Evolutionary conservation across 2,888 invertebrate genomes (phyloP).

Genomic region (Crematogaster levior): DNA sequence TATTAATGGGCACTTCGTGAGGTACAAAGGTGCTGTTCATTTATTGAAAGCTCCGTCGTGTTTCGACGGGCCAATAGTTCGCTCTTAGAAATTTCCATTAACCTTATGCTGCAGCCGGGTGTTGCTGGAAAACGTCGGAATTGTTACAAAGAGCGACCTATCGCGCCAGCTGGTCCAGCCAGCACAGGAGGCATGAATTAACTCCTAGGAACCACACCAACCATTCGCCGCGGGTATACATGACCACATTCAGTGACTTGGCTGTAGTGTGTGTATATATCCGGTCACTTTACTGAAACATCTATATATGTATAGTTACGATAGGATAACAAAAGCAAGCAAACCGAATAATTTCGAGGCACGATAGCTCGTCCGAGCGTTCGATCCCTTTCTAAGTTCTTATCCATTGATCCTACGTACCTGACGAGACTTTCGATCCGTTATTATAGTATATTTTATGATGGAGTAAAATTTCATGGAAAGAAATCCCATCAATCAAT

Average conservation of each 20-base stretch:
- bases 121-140: conserved; percentile 63
- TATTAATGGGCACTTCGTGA: conserved; percentile 28
- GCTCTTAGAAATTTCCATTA: conserved; percentile 71
- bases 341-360: conserved; percentile 32
- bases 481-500: neutral
- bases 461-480: neutral
- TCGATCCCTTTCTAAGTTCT: conserved; percentile 21
- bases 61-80: conserved; percentile 46
- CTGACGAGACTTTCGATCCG: neutral
- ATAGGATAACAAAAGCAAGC: conserved; percentile 12
- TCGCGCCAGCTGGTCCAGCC: conserved; percentile 70
- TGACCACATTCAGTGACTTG: neutral
- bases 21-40: conserved; percentile 20
- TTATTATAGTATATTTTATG: neutral
- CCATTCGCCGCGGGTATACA: conserved; percentile 65
- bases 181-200: conserved; percentile 66
- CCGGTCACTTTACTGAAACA: conserved; percentile 5
- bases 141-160: conserved; percentile 67
- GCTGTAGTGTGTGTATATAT: conserved; percentile 41
- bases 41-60: conserved; percentile 52
- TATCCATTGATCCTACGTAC: conserved; percentile 15
- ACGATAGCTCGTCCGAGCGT: conserved; percentile 2
- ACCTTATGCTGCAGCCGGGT: conserved; percentile 59
- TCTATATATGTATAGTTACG: neutral
- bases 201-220: conserved; percentile 58